phyloP scores from a whole-genome alignment of 2,797 vertebrate species.

The Poecilia picta region DNA sequence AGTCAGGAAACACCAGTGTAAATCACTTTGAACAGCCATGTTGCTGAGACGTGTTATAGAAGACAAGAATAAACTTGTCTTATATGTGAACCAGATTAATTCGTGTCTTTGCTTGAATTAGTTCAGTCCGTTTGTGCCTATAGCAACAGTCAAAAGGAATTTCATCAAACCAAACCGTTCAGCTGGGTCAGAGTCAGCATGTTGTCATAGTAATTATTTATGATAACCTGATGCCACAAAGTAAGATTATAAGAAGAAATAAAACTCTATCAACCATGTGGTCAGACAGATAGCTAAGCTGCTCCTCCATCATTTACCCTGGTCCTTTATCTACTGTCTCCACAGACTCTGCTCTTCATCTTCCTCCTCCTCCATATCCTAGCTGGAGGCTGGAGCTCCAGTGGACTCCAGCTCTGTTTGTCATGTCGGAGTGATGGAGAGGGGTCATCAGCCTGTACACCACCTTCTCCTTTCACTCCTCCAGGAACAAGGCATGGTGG shows the following conservation, averaged over 20 bases:
- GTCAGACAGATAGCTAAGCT: slow-evolving; percentile 51
- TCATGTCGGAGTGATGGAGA: slow-evolving; percentile 64
- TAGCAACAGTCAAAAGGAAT: no score
- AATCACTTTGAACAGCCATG: no score
- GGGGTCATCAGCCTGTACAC: slow-evolving; percentile 64
- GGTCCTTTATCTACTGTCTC: slow-evolving; percentile 41
- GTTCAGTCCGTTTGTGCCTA: no score
- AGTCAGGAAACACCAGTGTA: no score
- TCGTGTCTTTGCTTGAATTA: no score
- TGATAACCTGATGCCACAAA: slow-evolving; percentile 58
- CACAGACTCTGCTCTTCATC: slow-evolving; percentile 19
- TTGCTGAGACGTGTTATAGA: no score
- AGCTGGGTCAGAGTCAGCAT: no score
- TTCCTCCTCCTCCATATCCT: slow-evolving; percentile 8
- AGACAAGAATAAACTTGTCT: no score
- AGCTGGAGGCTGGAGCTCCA: slow-evolving; percentile 1
- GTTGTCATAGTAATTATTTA: slow-evolving; percentile 54
- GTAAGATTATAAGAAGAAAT: slow-evolving; percentile 49
- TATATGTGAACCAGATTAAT: no score
- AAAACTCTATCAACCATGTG: slow-evolving; percentile 54
- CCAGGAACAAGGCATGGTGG: slow-evolving; percentile 40
- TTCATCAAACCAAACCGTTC: slow-evolving; percentile 23
- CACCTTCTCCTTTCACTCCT: slow-evolving; percentile 49
- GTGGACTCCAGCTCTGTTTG: slow-evolving; percentile 12
- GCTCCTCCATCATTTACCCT: slow-evolving; percentile 53